Evolutionary conservation across 2,888 invertebrate genomes (phyloP), one percentile per base, ranked within the genome.

Genomic region (Copidosoma aretas): DNA sequence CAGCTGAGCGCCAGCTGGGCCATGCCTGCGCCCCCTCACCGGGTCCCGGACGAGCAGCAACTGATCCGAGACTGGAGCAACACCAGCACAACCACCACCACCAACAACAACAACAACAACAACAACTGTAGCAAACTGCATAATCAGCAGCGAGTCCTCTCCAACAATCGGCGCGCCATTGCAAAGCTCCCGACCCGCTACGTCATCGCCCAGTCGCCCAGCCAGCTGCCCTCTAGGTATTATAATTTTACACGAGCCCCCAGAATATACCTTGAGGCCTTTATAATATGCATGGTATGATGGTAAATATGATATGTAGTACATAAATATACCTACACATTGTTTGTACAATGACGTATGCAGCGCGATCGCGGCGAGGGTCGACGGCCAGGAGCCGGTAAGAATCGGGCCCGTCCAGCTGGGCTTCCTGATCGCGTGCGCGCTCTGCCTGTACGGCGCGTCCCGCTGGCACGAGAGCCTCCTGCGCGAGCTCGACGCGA

Each of bases 151-250:
- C 25, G 54, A 1, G 41, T 57, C 19, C 22, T 64, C 14, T 52
- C 15, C 0, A 82, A 80, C 60, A 76, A 70, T 22, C 75, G 81
- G 24, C 81, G 80, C 60, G 77, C 80, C 1, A 81, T 82, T 1
- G 91, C 90, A 3, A 93, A 93, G 75, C 91, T 67, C 43, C 69
- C 71, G 0, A 24, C 62, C 5, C 43, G 60, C 19, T 71, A 68
- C 67, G 69, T 59, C 19, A 51, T 71, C 39, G 71, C 71, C 2
- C 71, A 71, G 46, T 69, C 71, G 52, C 71, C 71, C 1, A 71
- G 71, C 25, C 71, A 71, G 21, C 58, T 71, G 46, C 71, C 71
- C 1, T 71, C 71, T 25, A 71, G 71, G 71, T 71, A 71, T 32
- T 8, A 8, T 8, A 3, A 32, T 32, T 8, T 5, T 8, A 32